Evolutionary conservation across 1,140 invertebrate species (phyloP).

Genomic region (Rhynchophorus ferrugineus): DNA sequence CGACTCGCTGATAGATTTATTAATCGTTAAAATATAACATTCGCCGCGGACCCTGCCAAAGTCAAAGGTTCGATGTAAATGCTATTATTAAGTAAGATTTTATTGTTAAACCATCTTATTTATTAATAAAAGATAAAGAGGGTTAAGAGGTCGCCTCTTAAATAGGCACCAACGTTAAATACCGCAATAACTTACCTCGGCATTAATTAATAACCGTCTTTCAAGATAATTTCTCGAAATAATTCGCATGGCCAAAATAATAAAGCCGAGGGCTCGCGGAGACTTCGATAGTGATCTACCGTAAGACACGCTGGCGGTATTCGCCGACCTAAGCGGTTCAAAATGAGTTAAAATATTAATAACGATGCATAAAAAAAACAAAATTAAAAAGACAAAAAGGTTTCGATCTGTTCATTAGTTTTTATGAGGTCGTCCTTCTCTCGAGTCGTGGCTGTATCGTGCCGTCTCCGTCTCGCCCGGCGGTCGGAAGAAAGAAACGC

Average conservation of each 20-base stretch:
- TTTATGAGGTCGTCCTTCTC: constrained; percentile 27
- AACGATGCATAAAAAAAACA: constrained; percentile 33
- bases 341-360: constrained; percentile 38
- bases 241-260: constrained; percentile 23
- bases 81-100: neutral
- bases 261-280: constrained; percentile 7
- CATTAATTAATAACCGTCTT: constrained; percentile 26
- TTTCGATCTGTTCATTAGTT: constrained; percentile 37
- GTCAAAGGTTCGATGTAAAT: neutral
- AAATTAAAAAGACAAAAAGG: constrained; percentile 30
- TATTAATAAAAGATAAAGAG: neutral
- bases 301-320: constrained; percentile 20
- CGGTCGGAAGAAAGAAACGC: neutral
- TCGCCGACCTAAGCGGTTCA: constrained; percentile 18
- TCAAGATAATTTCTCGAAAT: constrained; percentile 28
- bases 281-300: constrained; percentile 16
- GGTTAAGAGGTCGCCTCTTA: neutral
- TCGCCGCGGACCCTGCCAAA: too few relatives aligned
- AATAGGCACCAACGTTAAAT: neutral
- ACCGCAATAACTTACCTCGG: constrained; percentile 12
- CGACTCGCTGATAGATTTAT: too few relatives aligned
- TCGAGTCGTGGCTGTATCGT: constrained; percentile 8
- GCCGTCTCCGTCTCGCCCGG: constrained; percentile 8
- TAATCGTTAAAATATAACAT: too few relatives aligned
- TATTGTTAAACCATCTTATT: neutral